phyloP scores from a whole-genome alignment of 2,888 invertebrate genomes.

The Drosophila rubida region DNA sequence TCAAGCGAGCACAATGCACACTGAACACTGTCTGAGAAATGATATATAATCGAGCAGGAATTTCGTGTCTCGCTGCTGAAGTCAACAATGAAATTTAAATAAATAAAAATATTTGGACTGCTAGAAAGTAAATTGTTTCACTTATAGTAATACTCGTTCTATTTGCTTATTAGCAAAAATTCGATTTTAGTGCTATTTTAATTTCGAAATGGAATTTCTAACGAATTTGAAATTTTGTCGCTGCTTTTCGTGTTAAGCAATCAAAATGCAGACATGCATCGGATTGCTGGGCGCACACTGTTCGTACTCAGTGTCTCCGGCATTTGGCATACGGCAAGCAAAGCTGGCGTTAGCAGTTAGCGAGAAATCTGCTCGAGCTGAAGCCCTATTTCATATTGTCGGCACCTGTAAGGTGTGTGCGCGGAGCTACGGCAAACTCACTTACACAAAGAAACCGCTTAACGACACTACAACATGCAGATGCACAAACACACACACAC shows the following conservation, averaged over 20 bases:
- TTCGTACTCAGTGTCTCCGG: constrained; percentile 30
- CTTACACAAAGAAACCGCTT: constrained; percentile 42
- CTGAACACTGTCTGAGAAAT: constrained; percentile 17
- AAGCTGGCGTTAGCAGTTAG: constrained; percentile 36
- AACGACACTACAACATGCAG: constrained; percentile 45
- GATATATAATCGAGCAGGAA: not conserved
- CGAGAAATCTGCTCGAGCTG: constrained; percentile 57
- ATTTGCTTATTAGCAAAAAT: too few relatives aligned
- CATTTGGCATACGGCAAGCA: constrained; percentile 50
- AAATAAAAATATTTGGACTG: not conserved
- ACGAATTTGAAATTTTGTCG: not conserved
- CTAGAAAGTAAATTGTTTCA: too few relatives aligned
- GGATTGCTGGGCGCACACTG: constrained; percentile 31
- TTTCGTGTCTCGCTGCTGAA: not conserved
- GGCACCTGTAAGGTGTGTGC: constrained; percentile 55
- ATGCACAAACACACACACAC: constrained; percentile 24
- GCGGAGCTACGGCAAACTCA: constrained; percentile 17
- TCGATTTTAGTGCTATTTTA: too few relatives aligned
- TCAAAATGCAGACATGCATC: not conserved
- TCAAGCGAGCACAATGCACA: constrained; percentile 35
- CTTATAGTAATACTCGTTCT: too few relatives aligned
- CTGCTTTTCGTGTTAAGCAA: not conserved
- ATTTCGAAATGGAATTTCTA: too few relatives aligned
- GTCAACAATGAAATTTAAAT: not conserved
- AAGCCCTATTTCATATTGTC: constrained; percentile 71